Evolutionary conservation across 2,888 invertebrate genomes (phyloP), one percentile per base, ranked within the genome.

Genomic region (Scelioninae gen. 1): DNA sequence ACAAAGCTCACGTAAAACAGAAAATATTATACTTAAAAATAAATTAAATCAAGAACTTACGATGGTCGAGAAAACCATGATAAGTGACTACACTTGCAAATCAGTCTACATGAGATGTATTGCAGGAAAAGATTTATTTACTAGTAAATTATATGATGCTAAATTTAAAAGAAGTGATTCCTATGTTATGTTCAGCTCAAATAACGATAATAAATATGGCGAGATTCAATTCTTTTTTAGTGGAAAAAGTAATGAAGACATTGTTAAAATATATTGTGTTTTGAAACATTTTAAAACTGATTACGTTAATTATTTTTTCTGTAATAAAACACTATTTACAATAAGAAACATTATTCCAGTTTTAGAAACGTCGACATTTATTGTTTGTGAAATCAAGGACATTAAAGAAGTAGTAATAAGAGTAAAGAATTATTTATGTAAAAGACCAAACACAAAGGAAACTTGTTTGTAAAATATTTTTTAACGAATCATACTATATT

Each of bases 151-250:
- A n/a, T n/a, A n/a, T n/a, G n/a, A n/a, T n/a, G n/a, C n/a, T n/a
- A n/a, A n/a, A n/a, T n/a, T n/a, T n/a, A n/a, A n/a, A n/a, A n/a
- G n/a, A n/a, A n/a, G n/a, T n/a, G n/a, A n/a, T n/a, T n/a, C n/a
- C n/a, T n/a, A n/a, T n/a, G n/a, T n/a, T n/a, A n/a, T n/a, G n/a
- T n/a, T n/a, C n/a, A 56, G 23, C 16, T 60, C 43, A 53, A 65
- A 82, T 68, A 72, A 31, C 60, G 43, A 83, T 72, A 31, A 15
- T 58, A 63, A 63, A 51, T 63, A 49, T 62, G 10, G 60, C 49
- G 43, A 55, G 32, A 66, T 76, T 53, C 56, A 65, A 58, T 76
- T 60, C 40, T 68, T 68, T 56, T 49, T 23, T 23, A 23, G 23
- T 23, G 23, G 23, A 4, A 23, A 23, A 23, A 23, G 23, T 23